Evolutionary conservation across 2,888 invertebrate genomes (phyloP).

Genomic region (Liposcelis brunnea): DNA sequence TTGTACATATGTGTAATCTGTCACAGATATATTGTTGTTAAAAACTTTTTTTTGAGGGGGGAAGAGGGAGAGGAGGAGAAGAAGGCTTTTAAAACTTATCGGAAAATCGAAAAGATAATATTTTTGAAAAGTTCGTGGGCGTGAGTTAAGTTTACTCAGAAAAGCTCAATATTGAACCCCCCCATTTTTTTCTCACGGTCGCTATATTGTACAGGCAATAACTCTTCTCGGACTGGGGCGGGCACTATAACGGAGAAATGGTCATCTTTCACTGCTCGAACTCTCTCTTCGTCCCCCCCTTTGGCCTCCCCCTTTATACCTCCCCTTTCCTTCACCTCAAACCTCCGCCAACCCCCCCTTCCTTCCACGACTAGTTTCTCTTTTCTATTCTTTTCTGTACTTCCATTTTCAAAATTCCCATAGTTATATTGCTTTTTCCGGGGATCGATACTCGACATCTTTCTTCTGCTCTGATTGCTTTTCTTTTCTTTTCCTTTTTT

Average conservation of each 20-base stretch:
- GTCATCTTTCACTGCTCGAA: constrained; percentile 15
- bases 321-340: not conserved
- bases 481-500: too few relatives aligned
- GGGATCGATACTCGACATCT: constrained; percentile 4
- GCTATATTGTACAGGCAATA: constrained; percentile 1
- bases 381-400: constrained; percentile 9
- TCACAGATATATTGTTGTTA: too few relatives aligned
- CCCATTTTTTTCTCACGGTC: constrained; percentile 1
- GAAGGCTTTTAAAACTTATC: too few relatives aligned
- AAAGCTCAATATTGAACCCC: constrained; percentile 1
- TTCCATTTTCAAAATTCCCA: constrained; percentile 16
- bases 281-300: constrained; percentile 12
- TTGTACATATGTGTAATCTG: too few relatives aligned
- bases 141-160: too few relatives aligned
- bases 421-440: constrained; percentile 7
- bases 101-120: too few relatives aligned
- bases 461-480: too few relatives aligned
- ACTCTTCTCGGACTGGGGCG: constrained; percentile 6
- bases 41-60: too few relatives aligned
- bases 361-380: constrained; percentile 4
- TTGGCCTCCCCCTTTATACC: constrained; percentile 8
- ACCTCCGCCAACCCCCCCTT: not conserved
- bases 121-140: too few relatives aligned
- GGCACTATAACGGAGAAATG: constrained; percentile 6
- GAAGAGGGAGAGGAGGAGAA: too few relatives aligned